Evolutionary conservation across 2,888 invertebrate genomes (phyloP).

Genomic region (Drosophila gaucha): DNA sequence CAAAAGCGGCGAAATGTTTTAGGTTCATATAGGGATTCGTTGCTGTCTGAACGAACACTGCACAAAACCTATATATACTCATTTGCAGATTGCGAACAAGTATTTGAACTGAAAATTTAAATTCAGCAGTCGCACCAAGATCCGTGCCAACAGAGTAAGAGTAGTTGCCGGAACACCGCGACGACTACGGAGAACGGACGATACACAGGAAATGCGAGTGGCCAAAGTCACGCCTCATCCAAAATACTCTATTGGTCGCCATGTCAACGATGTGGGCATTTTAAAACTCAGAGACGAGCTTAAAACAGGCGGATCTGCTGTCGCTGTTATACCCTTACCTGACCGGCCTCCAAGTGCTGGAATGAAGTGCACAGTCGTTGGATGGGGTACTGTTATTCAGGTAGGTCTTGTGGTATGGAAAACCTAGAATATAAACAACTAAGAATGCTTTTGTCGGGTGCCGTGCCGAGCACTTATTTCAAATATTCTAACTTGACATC

Average conservation of each 20-base stretch:
- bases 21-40: too few species aligned
- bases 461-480: too few species aligned
- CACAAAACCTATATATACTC: too few species aligned
- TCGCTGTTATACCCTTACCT: slow-evolving; percentile 18
- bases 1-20: too few species aligned
- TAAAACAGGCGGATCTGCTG: background rate
- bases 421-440: too few species aligned
- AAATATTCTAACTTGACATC: too few species aligned
- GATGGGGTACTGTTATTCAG: slow-evolving; percentile 68
- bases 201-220: slow-evolving; percentile 33
- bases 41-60: too few species aligned
- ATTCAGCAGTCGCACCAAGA: background rate
- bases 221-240: slow-evolving; percentile 28
- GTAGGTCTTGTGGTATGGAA: too few species aligned
- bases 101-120: background rate
- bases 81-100: too few species aligned
- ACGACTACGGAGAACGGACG: slow-evolving; percentile 16
- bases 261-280: slow-evolving; percentile 48
- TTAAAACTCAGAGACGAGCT: slow-evolving; percentile 17
- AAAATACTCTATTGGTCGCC: slow-evolving; percentile 12
- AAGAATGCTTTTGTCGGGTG: too few species aligned
- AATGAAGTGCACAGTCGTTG: slow-evolving; percentile 53
- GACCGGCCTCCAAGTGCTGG: slow-evolving; percentile 1
- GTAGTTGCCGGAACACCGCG: slow-evolving; percentile 56
- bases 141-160: background rate